phyloP scores from a whole-genome alignment of 2,888 invertebrate species.

The Spodoptera exigua region DNA sequence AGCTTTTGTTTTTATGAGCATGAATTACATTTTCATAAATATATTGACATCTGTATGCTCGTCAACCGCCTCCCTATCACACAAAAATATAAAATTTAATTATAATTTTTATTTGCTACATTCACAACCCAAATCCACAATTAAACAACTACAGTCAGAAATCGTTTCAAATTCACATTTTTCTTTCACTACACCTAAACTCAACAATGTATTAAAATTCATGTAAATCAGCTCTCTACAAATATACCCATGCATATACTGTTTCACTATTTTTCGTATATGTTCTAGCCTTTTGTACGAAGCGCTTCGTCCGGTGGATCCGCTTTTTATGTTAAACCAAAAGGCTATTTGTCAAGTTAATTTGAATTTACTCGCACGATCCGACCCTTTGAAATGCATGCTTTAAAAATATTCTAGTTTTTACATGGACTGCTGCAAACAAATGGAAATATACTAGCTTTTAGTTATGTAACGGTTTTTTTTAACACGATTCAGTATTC shows the following conservation, averaged over 20 bases:
- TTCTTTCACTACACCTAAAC: too few relatives aligned
- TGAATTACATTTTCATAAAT: too few relatives aligned
- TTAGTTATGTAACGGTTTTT: constrained; percentile 29
- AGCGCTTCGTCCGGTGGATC: constrained; percentile 47
- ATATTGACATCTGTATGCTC: too few relatives aligned
- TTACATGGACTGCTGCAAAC: constrained; percentile 37
- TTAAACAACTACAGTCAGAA: too few relatives aligned
- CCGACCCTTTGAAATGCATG: constrained; percentile 56
- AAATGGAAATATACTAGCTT: constrained; percentile 40
- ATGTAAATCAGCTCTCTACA: constrained; percentile 23
- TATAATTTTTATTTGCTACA: too few relatives aligned
- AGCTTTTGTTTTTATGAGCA: too few relatives aligned
- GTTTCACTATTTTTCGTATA: constrained; percentile 35
- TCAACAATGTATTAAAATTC: constrained; percentile 11
- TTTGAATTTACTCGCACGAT: constrained; percentile 60
- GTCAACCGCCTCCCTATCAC: too few relatives aligned
- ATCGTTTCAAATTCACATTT: too few relatives aligned
- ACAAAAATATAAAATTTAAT: too few relatives aligned
- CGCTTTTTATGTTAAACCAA: constrained; percentile 61
- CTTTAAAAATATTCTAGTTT: constrained; percentile 54
- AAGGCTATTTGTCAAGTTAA: constrained; percentile 61
- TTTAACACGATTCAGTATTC: constrained; percentile 35
- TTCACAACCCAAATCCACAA: too few relatives aligned
- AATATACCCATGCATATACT: constrained; percentile 27
- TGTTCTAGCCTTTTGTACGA: constrained; percentile 39